Evolutionary conservation across 64 coral and sea anemone genomes (phyloP).

Genomic region (Cladopsammia gracilis): DNA sequence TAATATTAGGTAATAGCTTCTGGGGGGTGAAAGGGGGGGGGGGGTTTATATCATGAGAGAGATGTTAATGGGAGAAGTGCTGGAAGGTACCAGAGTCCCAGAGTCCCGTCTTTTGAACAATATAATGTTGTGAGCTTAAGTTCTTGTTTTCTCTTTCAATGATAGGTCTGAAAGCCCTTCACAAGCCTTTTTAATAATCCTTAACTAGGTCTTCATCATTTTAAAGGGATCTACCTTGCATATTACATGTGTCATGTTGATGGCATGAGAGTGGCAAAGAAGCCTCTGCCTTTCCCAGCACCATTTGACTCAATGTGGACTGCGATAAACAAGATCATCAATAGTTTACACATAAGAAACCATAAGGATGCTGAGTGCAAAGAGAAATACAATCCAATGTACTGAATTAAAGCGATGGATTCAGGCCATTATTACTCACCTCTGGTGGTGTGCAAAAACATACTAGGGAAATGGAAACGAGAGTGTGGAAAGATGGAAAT

Average conservation of each 20-base stretch:
- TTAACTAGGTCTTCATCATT: background rate
- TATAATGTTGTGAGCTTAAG: background rate
- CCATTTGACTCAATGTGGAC: background rate
- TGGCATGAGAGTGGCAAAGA: background rate
- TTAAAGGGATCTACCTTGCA: background rate
- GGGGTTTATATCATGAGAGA: too few relatives aligned
- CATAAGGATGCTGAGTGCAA: background rate
- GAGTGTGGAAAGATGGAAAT: background rate
- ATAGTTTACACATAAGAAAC: background rate
- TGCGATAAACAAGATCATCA: background rate
- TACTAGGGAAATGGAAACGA: background rate
- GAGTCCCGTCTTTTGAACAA: too few relatives aligned
- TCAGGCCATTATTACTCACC: background rate
- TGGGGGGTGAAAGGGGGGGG: too few relatives aligned
- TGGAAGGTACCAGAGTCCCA: too few relatives aligned
- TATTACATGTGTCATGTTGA: conserved; percentile 35
- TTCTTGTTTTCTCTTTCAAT: background rate
- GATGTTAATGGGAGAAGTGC: too few relatives aligned
- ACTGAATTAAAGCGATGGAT: background rate
- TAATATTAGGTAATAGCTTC: too few relatives aligned
- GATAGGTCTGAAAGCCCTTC: conserved; percentile 35
- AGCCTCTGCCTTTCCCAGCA: background rate
- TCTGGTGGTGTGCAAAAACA: background rate
- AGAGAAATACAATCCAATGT: background rate
- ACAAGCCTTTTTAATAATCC: background rate